These are phyloP conservation scores for Amyelois transitella DNA, from an alignment of 1,140 invertebrate genomes.

Conservation along the genomic window DNA sequence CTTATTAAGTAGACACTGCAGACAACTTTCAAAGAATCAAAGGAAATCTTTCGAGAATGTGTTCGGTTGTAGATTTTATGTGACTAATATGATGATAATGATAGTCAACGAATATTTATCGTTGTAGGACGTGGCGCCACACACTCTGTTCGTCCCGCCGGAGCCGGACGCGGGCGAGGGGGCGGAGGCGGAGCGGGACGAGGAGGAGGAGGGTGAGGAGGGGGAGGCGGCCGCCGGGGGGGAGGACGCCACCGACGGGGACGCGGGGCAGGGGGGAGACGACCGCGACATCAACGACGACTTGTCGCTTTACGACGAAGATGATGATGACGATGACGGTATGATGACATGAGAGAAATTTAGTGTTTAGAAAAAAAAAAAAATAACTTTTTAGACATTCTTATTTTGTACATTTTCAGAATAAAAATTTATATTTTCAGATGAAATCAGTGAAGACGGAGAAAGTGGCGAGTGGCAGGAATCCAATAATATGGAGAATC, in stretches of 20 bases:
- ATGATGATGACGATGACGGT: conserved; percentile 23
- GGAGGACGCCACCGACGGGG: not conserved
- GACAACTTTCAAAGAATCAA: no score
- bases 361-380: no score
- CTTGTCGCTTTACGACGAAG: conserved; percentile 40
- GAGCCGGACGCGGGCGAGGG: conserved; percentile 6
- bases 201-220: conserved; percentile 9
- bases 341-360: no score
- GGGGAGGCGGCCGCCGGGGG: conserved; percentile 7
- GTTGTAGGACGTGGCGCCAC: conserved; percentile 71
- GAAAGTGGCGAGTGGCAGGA: conserved; percentile 25
- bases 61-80: no score
- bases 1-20: no score
- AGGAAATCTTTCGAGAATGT: no score
- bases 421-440: conserved; percentile 11
- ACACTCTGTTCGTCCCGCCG: conserved; percentile 34
- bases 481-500: conserved; percentile 1
- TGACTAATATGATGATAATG: no score
- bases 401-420: no score
- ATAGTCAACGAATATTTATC: no score
- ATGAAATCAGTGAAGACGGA: conserved; percentile 20
- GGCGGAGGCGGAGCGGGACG: conserved; percentile 12
- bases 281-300: conserved; percentile 23
- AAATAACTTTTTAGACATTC: no score
- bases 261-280: conserved; percentile 3